Base-by-base conservation (phyloP, 2,113 vertebrate species). In the Gadus macrocephalus region DNA sequence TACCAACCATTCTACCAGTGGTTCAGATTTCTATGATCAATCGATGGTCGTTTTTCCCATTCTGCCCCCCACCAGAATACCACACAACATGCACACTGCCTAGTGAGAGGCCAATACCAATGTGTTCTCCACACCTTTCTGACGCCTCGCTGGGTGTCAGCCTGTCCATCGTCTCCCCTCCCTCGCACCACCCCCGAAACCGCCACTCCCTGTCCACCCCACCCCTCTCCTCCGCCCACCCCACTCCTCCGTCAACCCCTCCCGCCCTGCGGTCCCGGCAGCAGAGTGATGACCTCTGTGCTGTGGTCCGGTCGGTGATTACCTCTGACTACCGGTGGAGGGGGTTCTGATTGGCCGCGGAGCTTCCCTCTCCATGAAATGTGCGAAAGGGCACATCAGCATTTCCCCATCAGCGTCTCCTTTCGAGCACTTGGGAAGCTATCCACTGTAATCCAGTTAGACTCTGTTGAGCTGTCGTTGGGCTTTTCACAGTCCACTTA, bases 401-500 rank as follows among this genome's bases (percentile, higher is more conserved):
- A 75, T 60, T 62, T 70, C 20, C 5, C 31, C 62, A 0, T 49
- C 42, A 49, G 31, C 31, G 31, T 42, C 49, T 68, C 61, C 64
- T 22, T 28, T 53, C 60, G 62, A 16, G 55, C 59, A 19, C 11
- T 14, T 61, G 69, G 64, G 62, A 22, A 69, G n/a, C 12, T 49
- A 67, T 78, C 70, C 67, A 56, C 4, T 61, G 27, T 79, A 58
- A 74, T 79, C 75, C 16, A 68, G n/a, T 70, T 53, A 69, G 42
- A 60, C 28, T 28, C 61, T 76, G 62, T 68, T 17, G 11, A 3
- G 53, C 55, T 15, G 68, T 68, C 25, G 55, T 67, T 59, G 14
- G 70, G 62, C 28, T 75, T 4, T 71, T 12, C 63, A 63, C 59
- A 5, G 67, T 56, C 22, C 25, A 62, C 67, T 69, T 31, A 17